Percentiles rank a stretch among this genome's conserved stretches.
These are phyloP conservation scores for Tubulanus polymorphus DNA, from an alignment of 2,888 invertebrate genomes.

Conservation along the genomic window DNA sequence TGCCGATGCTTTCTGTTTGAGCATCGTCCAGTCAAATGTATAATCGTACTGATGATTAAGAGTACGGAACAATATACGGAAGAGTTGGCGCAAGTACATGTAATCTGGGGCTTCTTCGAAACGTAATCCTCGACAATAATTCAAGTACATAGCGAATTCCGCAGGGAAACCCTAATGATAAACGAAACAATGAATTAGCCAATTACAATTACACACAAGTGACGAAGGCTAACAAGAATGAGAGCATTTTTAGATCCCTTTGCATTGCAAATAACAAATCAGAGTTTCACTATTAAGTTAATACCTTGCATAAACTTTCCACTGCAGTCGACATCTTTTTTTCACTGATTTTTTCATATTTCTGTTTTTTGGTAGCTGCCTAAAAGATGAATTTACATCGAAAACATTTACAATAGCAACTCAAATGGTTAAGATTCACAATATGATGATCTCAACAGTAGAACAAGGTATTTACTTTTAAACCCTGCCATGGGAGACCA, in stretches of 20 bases:
- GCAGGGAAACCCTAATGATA: slow-evolving; percentile 81
- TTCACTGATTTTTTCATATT: slow-evolving; percentile 98
- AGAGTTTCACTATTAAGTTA: not conserved
- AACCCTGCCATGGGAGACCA: slow-evolving; percentile 94
- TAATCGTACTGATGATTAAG: slow-evolving; percentile 99
- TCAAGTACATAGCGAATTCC: slow-evolving; percentile 99
- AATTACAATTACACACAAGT: not conserved
- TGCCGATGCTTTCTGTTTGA: slow-evolving; percentile 81
- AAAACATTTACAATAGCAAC: not conserved
- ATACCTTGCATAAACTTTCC: slow-evolving; percentile 85
- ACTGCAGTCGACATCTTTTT: slow-evolving; percentile 99
- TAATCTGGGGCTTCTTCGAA: slow-evolving; percentile 99
- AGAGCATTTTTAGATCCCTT: not conserved
- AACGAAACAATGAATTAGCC: not conserved
- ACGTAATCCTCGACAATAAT: slow-evolving; percentile 95
- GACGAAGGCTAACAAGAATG: not conserved
- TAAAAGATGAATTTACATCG: slow-evolving; percentile 22
- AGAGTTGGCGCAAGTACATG: slow-evolving; percentile 98
- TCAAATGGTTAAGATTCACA: not conserved
- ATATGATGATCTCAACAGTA: too few species aligned
- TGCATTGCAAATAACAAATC: not conserved
- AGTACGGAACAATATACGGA: slow-evolving; percentile 98
- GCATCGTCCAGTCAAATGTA: slow-evolving; percentile 99
- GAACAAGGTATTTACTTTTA: too few species aligned
- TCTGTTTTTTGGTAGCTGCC: slow-evolving; percentile 97